These are phyloP conservation scores for Notothenia coriiceps DNA, from an alignment of 2,113 vertebrate species.

Conservation along the genomic window DNA sequence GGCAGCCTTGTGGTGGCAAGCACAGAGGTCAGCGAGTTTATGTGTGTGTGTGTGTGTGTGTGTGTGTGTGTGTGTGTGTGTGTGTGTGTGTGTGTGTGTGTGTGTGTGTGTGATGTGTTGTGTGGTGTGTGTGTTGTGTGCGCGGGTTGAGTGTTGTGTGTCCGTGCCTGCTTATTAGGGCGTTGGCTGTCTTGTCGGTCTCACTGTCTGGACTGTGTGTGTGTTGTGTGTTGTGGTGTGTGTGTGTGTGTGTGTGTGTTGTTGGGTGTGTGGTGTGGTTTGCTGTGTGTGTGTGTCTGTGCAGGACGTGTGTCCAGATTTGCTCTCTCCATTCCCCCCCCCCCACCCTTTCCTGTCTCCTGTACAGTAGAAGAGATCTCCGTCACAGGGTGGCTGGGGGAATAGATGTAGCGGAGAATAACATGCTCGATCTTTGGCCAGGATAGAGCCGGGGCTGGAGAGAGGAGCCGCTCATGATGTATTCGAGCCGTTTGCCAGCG, in stretches of 20 bases:
- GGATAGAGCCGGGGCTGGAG: constrained; percentile 66
- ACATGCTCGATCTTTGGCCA: constrained; percentile 92
- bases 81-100: constrained; percentile 47
- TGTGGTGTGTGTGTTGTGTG: too few relatives aligned
- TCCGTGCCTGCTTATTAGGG: constrained; percentile 55
- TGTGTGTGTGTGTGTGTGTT: too few relatives aligned
- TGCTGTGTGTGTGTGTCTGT: constrained; percentile 40
- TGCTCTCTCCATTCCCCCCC: constrained; percentile 34
- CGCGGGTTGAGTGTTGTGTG: too few relatives aligned
- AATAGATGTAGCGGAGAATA: constrained; percentile 93
- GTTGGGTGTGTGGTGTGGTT: too few relatives aligned
- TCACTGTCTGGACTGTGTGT: constrained; percentile 48
- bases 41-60: constrained; percentile 55
- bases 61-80: constrained; percentile 43
- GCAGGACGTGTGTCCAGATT: constrained; percentile 61
- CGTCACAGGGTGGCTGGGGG: constrained; percentile 87
- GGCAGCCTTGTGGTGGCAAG: constrained; percentile 88
- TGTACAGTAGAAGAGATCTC: constrained; percentile 85
- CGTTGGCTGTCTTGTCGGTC: constrained; percentile 57
- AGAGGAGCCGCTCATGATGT: constrained; percentile 85
- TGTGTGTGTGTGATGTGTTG: constrained; percentile 39
- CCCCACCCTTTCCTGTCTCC: constrained; percentile 43
- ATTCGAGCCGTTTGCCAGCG: constrained; percentile 90
- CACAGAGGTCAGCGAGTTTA: constrained; percentile 85
- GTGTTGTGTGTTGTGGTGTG: neutral